Evolutionary conservation across 2,797 vertebrate genomes (phyloP), one percentile per base, ranked within the genome.

Genomic region (Epinephelus malabaricus): DNA sequence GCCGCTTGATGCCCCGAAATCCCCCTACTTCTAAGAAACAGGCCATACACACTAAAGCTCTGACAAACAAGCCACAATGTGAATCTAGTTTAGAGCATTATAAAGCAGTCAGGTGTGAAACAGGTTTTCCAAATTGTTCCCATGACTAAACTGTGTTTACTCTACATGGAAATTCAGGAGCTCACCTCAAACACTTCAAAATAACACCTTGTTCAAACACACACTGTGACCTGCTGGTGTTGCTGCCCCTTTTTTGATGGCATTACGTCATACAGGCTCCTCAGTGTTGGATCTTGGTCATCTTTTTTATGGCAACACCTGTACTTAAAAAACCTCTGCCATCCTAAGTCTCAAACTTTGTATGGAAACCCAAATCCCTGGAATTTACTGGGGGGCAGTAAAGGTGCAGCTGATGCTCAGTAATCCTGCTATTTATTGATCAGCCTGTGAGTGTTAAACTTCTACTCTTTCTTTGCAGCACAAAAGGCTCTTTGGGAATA

Each of bases 371-470:
- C 72, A 86, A 91, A 89, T 81, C 89, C 72, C 50, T 83, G 84
- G 85, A 91, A 92, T 94, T 93, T 93, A 93, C 47, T 75, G 78
- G 50, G 11, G 46, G 49, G 60, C 46, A 78, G 85, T 93, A 91
- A 95, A 93, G 30, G 61, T 78, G 46, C n/a, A 54, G 68, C 63
- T 86, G 88, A 91, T 86, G 81, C 69, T 80, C 77, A 80, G 79
- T 86, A 81, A 80, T 84, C 1, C 49, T 27, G 62, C 74, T 58
- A 78, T 92, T 90, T 93, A 94, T 90, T 93, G 90, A 94, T 94
- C 85, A 82, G 67, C 43, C 56, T n/a, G 23, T 49, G 74, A 70
- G 77, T 18, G 73, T 88, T 80, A 83, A 86, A 86, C 69, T 18
- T 78, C 55, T 73, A 34, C 34, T 2, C 72, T 87, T 76, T 82